Conservation (phyloP, 1,140 invertebrate genomes). For the Formica exsecta region DNA sequence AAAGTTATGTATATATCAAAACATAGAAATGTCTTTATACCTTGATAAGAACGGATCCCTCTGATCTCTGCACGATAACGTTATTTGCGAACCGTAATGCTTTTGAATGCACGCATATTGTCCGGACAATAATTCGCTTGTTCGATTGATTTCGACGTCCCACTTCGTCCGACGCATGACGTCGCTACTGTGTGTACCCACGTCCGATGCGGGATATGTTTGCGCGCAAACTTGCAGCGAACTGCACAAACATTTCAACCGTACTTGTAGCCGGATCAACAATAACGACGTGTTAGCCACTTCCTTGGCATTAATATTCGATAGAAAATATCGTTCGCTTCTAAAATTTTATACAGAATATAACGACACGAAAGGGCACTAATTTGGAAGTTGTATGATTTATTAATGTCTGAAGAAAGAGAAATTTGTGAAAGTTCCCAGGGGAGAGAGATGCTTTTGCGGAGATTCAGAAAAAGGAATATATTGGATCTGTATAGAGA, state of each 20-base stretch:
- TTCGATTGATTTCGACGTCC: slow-evolving; percentile 52
- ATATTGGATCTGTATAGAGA: too few relatives aligned
- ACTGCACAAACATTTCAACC: slow-evolving; percentile 53
- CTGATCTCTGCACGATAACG: neutral
- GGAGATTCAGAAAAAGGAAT: too few relatives aligned
- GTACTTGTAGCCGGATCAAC: neutral
- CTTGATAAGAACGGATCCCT: neutral
- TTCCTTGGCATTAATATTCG: slow-evolving; percentile 20
- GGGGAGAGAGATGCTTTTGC: too few relatives aligned
- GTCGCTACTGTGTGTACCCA: slow-evolving; percentile 47
- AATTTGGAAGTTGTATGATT: too few relatives aligned
- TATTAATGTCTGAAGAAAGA: too few relatives aligned
- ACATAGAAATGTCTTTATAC: neutral
- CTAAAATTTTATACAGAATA: too few relatives aligned
- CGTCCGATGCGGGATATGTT: slow-evolving; percentile 48
- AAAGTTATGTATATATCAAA: too few relatives aligned
- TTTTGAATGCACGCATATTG: neutral
- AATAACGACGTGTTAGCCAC: neutral
- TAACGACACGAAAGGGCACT: too few relatives aligned
- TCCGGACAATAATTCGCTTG: slow-evolving; percentile 50
- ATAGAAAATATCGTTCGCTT: slow-evolving; percentile 1
- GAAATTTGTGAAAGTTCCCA: too few relatives aligned
- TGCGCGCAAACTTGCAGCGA: slow-evolving; percentile 46
- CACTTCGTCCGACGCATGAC: slow-evolving; percentile 42
- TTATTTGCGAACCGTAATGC: neutral